These are phyloP conservation scores for Poeciliopsis retropinna DNA, from an alignment of 2,113 vertebrate species.

Conservation along the genomic window DNA sequence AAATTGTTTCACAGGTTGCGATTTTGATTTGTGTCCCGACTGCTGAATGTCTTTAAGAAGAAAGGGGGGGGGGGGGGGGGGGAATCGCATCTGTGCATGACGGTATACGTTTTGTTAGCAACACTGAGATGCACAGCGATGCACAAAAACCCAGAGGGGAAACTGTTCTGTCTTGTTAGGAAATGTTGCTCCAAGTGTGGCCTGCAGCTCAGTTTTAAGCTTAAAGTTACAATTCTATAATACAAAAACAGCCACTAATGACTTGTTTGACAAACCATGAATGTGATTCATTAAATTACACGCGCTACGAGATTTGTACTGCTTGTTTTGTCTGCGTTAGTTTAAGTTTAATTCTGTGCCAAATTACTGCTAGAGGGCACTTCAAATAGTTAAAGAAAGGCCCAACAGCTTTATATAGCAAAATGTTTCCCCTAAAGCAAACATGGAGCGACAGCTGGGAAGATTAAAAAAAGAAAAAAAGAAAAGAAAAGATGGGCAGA, in stretches of 20 bases:
- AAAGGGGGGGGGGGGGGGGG: no score
- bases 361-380: neutral
- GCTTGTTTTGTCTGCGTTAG: neutral
- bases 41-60: no score
- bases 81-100: neutral
- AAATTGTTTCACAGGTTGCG: no score
- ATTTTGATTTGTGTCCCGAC: no score
- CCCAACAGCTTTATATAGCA: neutral
- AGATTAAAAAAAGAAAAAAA: neutral
- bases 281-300: neutral
- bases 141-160: constrained; percentile 20
- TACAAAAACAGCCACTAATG: constrained; percentile 37
- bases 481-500: no score
- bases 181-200: constrained; percentile 18
- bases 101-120: neutral
- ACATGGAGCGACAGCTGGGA: neutral
- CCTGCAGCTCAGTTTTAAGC: constrained; percentile 29
- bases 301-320: neutral
- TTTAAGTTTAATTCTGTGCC: neutral
- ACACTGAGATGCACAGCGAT: neutral
- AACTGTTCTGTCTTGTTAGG: constrained; percentile 13
- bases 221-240: constrained; percentile 4
- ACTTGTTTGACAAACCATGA: constrained; percentile 14
- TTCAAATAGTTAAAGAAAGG: neutral
- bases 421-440: neutral